Conservation (phyloP, 2,113 vertebrate species). For the Apteryx owenii region DNA sequence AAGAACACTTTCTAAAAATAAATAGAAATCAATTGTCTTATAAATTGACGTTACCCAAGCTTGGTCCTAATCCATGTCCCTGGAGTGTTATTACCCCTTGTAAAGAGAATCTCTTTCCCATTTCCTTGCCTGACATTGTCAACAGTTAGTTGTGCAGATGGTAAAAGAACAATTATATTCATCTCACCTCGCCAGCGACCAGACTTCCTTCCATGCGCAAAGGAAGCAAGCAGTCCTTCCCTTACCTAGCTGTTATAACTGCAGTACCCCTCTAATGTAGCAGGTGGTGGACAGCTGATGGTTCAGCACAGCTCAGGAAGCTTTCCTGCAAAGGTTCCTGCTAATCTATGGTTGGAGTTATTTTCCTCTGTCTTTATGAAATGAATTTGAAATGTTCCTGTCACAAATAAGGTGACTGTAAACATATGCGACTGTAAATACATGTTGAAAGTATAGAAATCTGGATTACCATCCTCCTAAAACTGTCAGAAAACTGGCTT, state of each 20-base stretch:
- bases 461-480: background rate
- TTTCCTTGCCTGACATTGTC: slow-evolving; percentile 13
- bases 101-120: background rate
- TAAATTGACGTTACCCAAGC: background rate
- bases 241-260: background rate
- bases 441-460: background rate
- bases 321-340: background rate
- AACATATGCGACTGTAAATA: background rate
- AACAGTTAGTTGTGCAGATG: slow-evolving; percentile 25
- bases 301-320: background rate
- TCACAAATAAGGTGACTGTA: background rate
- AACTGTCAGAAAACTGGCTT: background rate
- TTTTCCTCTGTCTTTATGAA: background rate
- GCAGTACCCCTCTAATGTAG: background rate
- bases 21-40: slow-evolving; percentile 9
- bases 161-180: background rate
- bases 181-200: background rate
- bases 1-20: background rate
- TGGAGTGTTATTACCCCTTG: background rate
- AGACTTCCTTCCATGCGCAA: background rate
- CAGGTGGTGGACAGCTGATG: background rate
- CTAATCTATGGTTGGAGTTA: background rate
- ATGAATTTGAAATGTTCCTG: background rate
- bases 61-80: background rate
- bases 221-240: background rate